Evolutionary conservation across 2,113 vertebrate species (phyloP), one percentile per base, ranked within the genome.

Genomic region (Ictalurus furcatus): DNA sequence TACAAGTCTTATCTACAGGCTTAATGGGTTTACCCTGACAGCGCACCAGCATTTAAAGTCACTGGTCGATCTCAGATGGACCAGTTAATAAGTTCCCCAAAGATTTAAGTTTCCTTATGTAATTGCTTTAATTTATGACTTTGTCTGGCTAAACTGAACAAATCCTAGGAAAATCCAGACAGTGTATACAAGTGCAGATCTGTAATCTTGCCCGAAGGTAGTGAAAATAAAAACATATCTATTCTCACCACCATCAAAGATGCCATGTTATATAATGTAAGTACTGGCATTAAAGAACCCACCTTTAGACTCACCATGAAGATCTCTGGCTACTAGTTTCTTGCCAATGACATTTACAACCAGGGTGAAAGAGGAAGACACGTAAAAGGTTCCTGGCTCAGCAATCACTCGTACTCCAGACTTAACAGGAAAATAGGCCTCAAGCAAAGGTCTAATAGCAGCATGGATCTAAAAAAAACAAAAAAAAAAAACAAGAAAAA

Each of bases 331-430:
- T 92, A 95, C 93, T 88, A 95, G 90, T 94, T 99, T 97, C 94
- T 99, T 99, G 89, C 96, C 97, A 84, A 99, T 96, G 79, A 99
- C 94, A 61, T 96, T 99, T 94, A 99, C 98, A 90, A 96, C 98
- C 90, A 99, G 95, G 76, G 95, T 98, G 95, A 99, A 99, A 88
- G 97, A 97, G 90, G 98, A 97, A 90, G 97, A 96, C 92, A 99
- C 97, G 2, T 98, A 99, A 90, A 98, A 99, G 93, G 93, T 96
- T 86, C 98, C 98, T 4, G 97, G 97, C 93, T 99, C 97, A 91
- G 98, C 98, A 93, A 99, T 96, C 91, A 99, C 96, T 90, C 94
- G 95, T 90, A 98, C 96, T 87, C 97, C 98, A 87, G 97, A 97
- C 92, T 95, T 95, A 90, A 97, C 95, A 83, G 98, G 97, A 94